A percentile compares a stretch with the other conserved stretches of the same genome.
Conservation (phyloP, 2,888 invertebrate genomes). For the Polia nebulosa region DNA sequence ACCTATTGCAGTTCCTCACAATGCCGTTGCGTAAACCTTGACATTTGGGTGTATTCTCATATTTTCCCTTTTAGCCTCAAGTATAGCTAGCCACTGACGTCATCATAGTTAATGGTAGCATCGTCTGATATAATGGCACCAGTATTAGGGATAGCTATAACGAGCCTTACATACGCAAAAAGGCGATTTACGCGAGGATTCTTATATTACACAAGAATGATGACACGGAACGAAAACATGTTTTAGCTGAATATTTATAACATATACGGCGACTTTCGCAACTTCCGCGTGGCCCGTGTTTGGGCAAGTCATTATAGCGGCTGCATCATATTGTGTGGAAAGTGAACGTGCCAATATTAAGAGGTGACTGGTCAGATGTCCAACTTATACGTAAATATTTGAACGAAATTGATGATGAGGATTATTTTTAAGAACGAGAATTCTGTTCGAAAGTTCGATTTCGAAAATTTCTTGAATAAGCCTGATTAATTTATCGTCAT, state of each 20-base stretch:
- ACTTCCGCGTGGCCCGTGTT: slow-evolving; percentile 76
- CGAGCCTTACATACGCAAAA: slow-evolving; percentile 49
- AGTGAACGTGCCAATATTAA: slow-evolving; percentile 52
- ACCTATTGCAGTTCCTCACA: slow-evolving; percentile 78
- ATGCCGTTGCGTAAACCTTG: slow-evolving; percentile 85
- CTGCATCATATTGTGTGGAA: slow-evolving; percentile 62
- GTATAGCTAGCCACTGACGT: slow-evolving; percentile 38
- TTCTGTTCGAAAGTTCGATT: slow-evolving; percentile 43
- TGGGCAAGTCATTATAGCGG: slow-evolving; percentile 72
- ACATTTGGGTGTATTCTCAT: slow-evolving; percentile 74
- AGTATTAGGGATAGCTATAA: slow-evolving; percentile 33
- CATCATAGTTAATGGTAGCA: slow-evolving; percentile 47
- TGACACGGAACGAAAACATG: slow-evolving; percentile 70
- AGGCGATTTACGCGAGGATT: slow-evolving; percentile 62
- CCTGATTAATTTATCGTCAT: slow-evolving; percentile 10
- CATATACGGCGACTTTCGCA: slow-evolving; percentile 76
- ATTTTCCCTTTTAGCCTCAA: slow-evolving; percentile 73
- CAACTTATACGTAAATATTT: slow-evolving; percentile 53
- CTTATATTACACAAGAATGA: slow-evolving; percentile 65
- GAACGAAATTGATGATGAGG: slow-evolving; percentile 33
- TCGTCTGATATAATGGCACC: slow-evolving; percentile 52
- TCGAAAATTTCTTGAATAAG: slow-evolving; percentile 29
- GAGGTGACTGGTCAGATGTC: slow-evolving; percentile 44
- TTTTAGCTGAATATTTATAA: slow-evolving; percentile 80
- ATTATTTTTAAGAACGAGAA: slow-evolving; percentile 13